Evolutionary conservation across 2,113 vertebrate genomes (phyloP), one percentile per base, ranked within the genome.

Genomic region (Chaetops frenatus): DNA sequence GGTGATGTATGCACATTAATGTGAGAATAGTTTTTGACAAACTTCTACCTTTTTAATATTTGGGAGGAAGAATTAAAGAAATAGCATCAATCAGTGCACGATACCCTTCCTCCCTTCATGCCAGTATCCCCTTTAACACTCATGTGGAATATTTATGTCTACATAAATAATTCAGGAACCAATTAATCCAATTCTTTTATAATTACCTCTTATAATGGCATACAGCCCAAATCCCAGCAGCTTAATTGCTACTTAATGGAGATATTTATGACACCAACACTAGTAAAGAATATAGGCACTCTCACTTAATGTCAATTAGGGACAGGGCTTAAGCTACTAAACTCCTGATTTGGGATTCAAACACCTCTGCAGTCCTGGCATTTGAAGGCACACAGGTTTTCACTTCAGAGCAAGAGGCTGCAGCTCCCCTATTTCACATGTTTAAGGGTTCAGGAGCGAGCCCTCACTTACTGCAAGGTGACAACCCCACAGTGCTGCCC

Each of bases 131-230:
- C 81, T 86, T 95, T 95, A 96, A 97, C 86, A 91, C 94, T 93
- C 76, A 53, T 95, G 95, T 97, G 94, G 86, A 96, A 88, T 96
- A 97, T 98, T 98, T 97, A 97, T 96, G 96, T 94, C 96, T 96
- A 95, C 86, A 96, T 98, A 97, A 98, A 98, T 98, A 98, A 98
- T 98, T 98, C 97, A 98, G 94, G 89, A 92, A 90, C 92, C 96
- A 98, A 97, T 98, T 98, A 98, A 98, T 97, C 96, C 96, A 97
- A 91, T 97, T 97, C 88, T 97, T 98, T 97, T 97, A 97, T 98
- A 98, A 98, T 97, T 98, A 97, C 96, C 94, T 97, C 91, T 94
- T 95, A 90, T 56, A 95, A 95, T 96, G 90, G 82, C 95, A 96
- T 90, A 80, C 79, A 95, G 96, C 94, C 98, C 84, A 89, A 96